Evolutionary conservation across 2,113 vertebrate genomes (phyloP).

Genomic region (Gambusia holbrooki): DNA sequence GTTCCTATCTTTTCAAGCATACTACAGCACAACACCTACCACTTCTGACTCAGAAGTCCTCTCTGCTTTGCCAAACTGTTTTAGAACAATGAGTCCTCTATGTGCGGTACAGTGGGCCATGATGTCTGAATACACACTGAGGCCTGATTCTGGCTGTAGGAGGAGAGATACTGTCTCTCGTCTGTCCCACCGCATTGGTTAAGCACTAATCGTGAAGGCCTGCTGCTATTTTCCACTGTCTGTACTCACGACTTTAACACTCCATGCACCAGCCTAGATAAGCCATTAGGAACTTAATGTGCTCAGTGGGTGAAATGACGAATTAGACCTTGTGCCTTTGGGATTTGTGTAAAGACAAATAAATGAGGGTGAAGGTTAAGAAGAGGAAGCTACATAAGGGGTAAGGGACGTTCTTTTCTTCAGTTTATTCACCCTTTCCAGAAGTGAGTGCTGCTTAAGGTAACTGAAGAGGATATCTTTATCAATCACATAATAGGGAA

Average conservation of each 20-base stretch:
- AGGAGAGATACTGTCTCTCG: conserved; percentile 44
- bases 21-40: conserved; percentile 65
- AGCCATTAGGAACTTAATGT: conserved; percentile 15
- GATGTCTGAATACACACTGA: conserved; percentile 43
- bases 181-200: conserved; percentile 26
- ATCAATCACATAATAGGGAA: background rate
- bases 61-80: conserved; percentile 50
- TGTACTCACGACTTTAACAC: conserved; percentile 15
- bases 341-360: background rate
- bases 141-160: conserved; percentile 47
- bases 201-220: conserved; percentile 21
- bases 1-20: conserved; percentile 48
- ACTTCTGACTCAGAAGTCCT: conserved; percentile 62
- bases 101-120: conserved; percentile 38
- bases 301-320: conserved; percentile 5
- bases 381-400: background rate
- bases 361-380: background rate
- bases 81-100: conserved; percentile 59
- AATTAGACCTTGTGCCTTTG: conserved; percentile 2
- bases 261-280: background rate
- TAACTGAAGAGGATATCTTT: background rate
- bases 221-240: conserved; percentile 28
- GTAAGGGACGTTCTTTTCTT: background rate
- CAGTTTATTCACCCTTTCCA: background rate
- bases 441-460: background rate